Evolutionary conservation across 2,113 vertebrate genomes (phyloP), one percentile per base, ranked within the genome.

Genomic region (Anhinga rufa): DNA sequence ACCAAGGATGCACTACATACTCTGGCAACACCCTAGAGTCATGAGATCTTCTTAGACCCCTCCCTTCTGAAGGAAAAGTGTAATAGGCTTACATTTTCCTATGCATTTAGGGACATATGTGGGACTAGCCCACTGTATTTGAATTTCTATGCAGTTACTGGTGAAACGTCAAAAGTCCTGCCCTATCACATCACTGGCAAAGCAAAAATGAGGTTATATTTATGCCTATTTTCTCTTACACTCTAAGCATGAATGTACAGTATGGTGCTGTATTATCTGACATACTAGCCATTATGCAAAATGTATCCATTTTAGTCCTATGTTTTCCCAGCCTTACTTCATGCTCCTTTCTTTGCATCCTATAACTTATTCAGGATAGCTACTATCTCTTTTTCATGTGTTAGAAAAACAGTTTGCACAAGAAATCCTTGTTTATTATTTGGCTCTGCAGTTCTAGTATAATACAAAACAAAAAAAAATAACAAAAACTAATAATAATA

Each of bases 401-500:
- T 74, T 92, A 85, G 80, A 46, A 94, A 94, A 77, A 22, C 29
- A 85, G 20, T 79, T 85, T 82, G 24, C 78, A 85, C 58, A 91
- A 72, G 36, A 82, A 92, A 72, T 7, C 14, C n/a, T 66, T 87
- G 54, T 69, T 96, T 94, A 85, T 91, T 91, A 58, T 91, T 86
- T 87, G n/a, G 13, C 9, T 79, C 26, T 82, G 31, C 24, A 38
- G 26, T 89, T 86, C 40, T 68, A 61, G 48, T 14, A 66, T 46
- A 91, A 85, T 25, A 36, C 38, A 95, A 80, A 83, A 48, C 12
- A 42, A 68, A 38, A 68, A 38, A 61, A 58, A 90, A 79, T 3
- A 60, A 69, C 28, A 58, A 86, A 94, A 62, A 1, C n/a, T 75
- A 76, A 90, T 91, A 94, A 86, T 76, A 91, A 72, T 10, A 89